These are phyloP conservation scores for Melinaea marsaeus DNA, from an alignment of 2,888 invertebrate genomes.

Conservation along the genomic window DNA sequence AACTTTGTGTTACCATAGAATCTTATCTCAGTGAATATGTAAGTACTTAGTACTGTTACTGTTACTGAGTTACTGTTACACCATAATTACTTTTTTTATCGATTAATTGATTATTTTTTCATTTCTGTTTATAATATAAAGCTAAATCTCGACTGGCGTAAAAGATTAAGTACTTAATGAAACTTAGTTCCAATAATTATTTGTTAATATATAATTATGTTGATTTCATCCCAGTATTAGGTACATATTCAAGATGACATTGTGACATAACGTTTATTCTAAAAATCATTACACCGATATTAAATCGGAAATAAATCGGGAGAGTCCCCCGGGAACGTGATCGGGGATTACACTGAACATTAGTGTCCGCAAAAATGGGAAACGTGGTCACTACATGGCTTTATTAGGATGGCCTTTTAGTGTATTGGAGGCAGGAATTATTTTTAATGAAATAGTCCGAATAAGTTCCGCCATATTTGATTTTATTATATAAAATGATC, in stretches of 20 bases:
- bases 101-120: too few relatives aligned
- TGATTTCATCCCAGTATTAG: too few relatives aligned
- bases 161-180: too few relatives aligned
- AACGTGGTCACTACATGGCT: slow-evolving; percentile 20
- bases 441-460: not conserved
- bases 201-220: too few relatives aligned
- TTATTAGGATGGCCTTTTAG: slow-evolving; percentile 17
- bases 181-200: too few relatives aligned
- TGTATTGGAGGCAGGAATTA: slow-evolving; percentile 1
- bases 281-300: slow-evolving; percentile 3
- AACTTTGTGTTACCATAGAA: too few relatives aligned
- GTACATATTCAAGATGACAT: not conserved
- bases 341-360: slow-evolving; percentile 27
- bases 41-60: too few relatives aligned
- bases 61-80: too few relatives aligned
- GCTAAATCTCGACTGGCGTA: too few relatives aligned
- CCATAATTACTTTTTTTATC: too few relatives aligned
- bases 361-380: slow-evolving; percentile 24
- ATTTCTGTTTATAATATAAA: too few relatives aligned
- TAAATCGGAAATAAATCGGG: slow-evolving; percentile 11
- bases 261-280: not conserved
- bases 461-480: not conserved
- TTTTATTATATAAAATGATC: not conserved
- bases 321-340: slow-evolving; percentile 20
- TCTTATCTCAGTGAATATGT: too few relatives aligned